Evolutionary conservation across 2,888 invertebrate species (phyloP).

Genomic region (Hecatera dysodea): DNA sequence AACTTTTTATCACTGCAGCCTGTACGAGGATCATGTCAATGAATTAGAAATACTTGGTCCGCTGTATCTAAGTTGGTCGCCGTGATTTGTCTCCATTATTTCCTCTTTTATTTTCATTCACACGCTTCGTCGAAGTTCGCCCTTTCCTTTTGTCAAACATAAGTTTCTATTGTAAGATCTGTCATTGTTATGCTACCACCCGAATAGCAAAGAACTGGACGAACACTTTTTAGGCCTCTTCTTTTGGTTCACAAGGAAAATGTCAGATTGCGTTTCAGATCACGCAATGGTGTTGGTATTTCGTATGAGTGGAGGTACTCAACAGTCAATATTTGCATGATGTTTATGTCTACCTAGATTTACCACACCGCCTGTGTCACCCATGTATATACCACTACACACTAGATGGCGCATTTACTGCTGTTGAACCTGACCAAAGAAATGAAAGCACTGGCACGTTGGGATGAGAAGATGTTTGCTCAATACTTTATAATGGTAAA

Average conservation of each 20-base stretch:
- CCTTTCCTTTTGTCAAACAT: constrained; percentile 82
- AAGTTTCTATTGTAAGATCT: constrained; percentile 83
- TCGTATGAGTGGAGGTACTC: constrained; percentile 41
- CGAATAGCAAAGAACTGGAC: constrained; percentile 70
- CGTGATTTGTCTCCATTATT: constrained; percentile 78
- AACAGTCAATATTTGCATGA: constrained; percentile 46
- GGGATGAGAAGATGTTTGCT: constrained; percentile 55
- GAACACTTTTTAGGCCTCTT: constrained; percentile 66
- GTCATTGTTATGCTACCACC: constrained; percentile 81
- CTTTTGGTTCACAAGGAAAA: constrained; percentile 59
- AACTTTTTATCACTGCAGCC: constrained; percentile 5
- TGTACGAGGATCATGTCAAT: constrained; percentile 23
- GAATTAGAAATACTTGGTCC: constrained; percentile 56
- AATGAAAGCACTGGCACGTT: constrained; percentile 21
- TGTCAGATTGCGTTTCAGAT: constrained; percentile 50
- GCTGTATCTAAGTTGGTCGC: constrained; percentile 65
- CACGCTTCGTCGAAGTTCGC: constrained; percentile 76
- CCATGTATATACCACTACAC: background rate
- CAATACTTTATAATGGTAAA: constrained; percentile 57
- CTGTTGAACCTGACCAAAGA: background rate
- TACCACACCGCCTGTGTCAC: constrained; percentile 4
- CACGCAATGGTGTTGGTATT: constrained; percentile 60
- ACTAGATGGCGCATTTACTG: background rate
- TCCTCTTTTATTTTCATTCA: constrained; percentile 82
- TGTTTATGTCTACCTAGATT: constrained; percentile 24